Evolutionary conservation across 2,888 invertebrate genomes (phyloP), one percentile per base, ranked within the genome.

Genomic region (Exocentrus adspersus): DNA sequence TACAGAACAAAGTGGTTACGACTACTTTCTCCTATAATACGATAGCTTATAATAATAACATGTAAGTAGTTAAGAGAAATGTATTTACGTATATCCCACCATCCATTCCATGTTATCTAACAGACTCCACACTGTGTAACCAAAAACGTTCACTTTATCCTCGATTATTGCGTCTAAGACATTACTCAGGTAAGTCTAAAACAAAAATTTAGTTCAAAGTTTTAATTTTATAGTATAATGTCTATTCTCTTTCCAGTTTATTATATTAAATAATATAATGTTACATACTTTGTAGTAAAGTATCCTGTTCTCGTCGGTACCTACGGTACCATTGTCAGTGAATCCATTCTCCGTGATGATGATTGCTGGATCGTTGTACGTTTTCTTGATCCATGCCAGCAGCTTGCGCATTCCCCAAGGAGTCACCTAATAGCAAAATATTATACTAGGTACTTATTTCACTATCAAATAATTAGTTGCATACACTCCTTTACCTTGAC

Each of bases 51-150:
- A 7, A 4, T 6, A 3, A 45, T 16, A 10, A 16, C 45, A 16
- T 7, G 7, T 9, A 17, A 16, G 2, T 9, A 45, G 17, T 14
- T 17, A 43, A 43, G 6, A 43, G 14, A 9, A 12, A 12, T 37
- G 0, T 37, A 86, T 88, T 87, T 85, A 90, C 87, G 87, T 87
- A 77, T 86, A 93, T 20, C 93, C 93, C 37, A 86, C 84, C 64
- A 85, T 84, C 93, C 93, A 94, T 79, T 94, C 93, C 79, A 90
- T 92, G 77, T 92, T 92, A 75, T 94, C 94, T 80, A 93, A 85
- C 12, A 94, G 81, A 67, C 90, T 90, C 92, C 93, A 93, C 58
- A 88, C 87, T 0, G 90, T 87, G 75, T 92, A 94, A 0, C 89
- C 92, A 5, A 83, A 77, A 0, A 90, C 85, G 48, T 83, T 83